Percentiles rank a stretch among this genome's conserved stretches.
Evolutionary conservation across 2,113 vertebrate genomes (phyloP).

Genomic region (Pterocles orientalis): DNA sequence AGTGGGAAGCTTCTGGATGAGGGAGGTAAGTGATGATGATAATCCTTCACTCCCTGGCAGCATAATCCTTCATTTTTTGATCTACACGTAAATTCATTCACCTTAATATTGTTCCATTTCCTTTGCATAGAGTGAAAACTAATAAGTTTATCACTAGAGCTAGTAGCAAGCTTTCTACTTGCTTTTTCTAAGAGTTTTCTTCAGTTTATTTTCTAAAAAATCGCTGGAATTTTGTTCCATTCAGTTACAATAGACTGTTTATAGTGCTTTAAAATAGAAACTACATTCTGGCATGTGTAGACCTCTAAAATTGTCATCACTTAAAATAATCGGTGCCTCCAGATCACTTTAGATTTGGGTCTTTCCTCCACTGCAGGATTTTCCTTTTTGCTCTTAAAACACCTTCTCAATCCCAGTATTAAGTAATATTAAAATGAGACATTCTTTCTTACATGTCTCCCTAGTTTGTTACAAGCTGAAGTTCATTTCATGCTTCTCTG

Average conservation of each 20-base stretch:
- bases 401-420: background rate
- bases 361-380: background rate
- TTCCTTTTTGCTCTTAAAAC: slow-evolving; percentile 1
- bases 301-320: slow-evolving; percentile 26
- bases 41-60: slow-evolving; percentile 60
- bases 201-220: slow-evolving; percentile 53
- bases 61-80: slow-evolving; percentile 68
- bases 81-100: slow-evolving; percentile 66
- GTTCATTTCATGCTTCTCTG: slow-evolving; percentile 17
- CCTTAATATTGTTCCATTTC: slow-evolving; percentile 70
- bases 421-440: background rate
- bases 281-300: slow-evolving; percentile 19
- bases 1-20: slow-evolving; percentile 67
- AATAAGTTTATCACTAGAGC: slow-evolving; percentile 62
- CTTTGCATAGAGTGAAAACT: slow-evolving; percentile 62
- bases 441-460: background rate
- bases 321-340: slow-evolving; percentile 24
- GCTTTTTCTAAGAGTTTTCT: slow-evolving; percentile 60
- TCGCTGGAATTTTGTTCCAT: slow-evolving; percentile 11
- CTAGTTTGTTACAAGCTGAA: background rate
- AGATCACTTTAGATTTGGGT: slow-evolving; percentile 3
- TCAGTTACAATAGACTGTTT: slow-evolving; percentile 19
- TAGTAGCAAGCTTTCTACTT: slow-evolving; percentile 65
- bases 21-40: slow-evolving; percentile 72
- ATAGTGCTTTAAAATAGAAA: slow-evolving; percentile 44